Percentiles rank a stretch among this genome's conserved stretches.
These are phyloP conservation scores for Rhynchomys soricoides DNA, from an alignment of 2,113 vertebrate genomes.

Conservation along the genomic window DNA sequence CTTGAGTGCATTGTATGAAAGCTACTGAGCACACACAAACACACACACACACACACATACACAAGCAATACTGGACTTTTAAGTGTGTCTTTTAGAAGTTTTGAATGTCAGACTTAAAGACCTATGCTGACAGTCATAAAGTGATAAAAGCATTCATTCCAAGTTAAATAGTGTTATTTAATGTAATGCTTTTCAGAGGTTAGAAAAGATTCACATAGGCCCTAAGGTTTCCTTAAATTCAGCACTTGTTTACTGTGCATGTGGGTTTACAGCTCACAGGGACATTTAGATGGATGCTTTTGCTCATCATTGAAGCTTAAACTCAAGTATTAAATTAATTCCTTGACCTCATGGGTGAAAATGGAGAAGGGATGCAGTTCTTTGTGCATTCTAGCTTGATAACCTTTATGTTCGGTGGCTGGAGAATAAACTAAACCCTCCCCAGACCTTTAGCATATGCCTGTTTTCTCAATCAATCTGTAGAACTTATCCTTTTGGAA, in stretches of 20 bases:
- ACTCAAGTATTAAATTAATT: not conserved
- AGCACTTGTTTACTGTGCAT: not conserved
- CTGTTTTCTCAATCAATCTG: not conserved
- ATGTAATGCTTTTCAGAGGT: not conserved
- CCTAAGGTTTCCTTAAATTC: not conserved
- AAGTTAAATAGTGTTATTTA: not conserved
- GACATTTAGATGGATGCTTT: not conserved
- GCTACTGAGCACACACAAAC: no score
- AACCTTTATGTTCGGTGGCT: not conserved
- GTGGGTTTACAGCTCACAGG: not conserved
- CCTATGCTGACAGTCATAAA: not conserved
- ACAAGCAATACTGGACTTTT: not conserved
- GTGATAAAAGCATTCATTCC: not conserved
- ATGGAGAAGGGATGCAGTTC: not conserved
- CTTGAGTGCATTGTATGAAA: no score
- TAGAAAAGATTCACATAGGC: no score
- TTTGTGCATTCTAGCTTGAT: not conserved
- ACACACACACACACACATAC: not conserved
- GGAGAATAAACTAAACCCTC: not conserved
- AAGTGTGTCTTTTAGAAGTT: not conserved
- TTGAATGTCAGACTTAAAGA: not conserved
- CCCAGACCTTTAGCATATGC: not conserved
- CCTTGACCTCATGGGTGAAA: fast-evolving
- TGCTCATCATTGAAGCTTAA: not conserved
- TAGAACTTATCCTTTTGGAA: not conserved